Conservation (phyloP, 1,140 invertebrate genomes). For the Hypothenemus hampei region DNA sequence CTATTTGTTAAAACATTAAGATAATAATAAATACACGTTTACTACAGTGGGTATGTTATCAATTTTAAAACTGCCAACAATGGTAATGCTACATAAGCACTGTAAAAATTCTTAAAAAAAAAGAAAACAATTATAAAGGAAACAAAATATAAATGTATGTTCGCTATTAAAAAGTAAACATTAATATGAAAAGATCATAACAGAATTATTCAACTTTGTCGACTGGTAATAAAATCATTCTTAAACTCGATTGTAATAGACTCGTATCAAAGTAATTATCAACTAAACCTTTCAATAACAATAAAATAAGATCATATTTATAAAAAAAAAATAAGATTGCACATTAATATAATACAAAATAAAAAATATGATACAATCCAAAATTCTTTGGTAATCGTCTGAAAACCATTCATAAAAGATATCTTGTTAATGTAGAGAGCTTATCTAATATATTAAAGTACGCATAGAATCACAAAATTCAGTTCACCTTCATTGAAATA, state of each 20-base stretch:
- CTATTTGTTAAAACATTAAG: not conserved
- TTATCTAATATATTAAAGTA: slow-evolving; percentile 9
- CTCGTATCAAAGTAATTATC: too few species aligned
- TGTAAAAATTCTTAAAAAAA: too few species aligned
- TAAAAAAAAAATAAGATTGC: not conserved
- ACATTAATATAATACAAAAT: not conserved
- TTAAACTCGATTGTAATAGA: too few species aligned
- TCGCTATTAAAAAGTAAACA: too few species aligned
- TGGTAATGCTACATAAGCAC: not conserved
- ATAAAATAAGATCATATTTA: not conserved
- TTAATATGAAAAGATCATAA: too few species aligned
- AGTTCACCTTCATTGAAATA: slow-evolving; percentile 18
- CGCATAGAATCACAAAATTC: slow-evolving; percentile 27
- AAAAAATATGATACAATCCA: not conserved
- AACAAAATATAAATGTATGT: too few species aligned
- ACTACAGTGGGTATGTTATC: not conserved
- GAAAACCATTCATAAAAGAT: not conserved
- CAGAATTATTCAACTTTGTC: too few species aligned
- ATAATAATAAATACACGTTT: not conserved
- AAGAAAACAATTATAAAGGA: too few species aligned
- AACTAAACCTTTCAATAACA: not conserved
- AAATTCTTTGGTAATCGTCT: slow-evolving; percentile 5
- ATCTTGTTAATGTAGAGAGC: slow-evolving; percentile 8
- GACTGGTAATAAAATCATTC: too few species aligned
- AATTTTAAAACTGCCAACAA: not conserved